A percentile compares a stretch with the other conserved stretches of the same genome.
These are phyloP conservation scores for Magallana nippona DNA, from an alignment of 2,888 invertebrate genomes.

Conservation along the genomic window DNA sequence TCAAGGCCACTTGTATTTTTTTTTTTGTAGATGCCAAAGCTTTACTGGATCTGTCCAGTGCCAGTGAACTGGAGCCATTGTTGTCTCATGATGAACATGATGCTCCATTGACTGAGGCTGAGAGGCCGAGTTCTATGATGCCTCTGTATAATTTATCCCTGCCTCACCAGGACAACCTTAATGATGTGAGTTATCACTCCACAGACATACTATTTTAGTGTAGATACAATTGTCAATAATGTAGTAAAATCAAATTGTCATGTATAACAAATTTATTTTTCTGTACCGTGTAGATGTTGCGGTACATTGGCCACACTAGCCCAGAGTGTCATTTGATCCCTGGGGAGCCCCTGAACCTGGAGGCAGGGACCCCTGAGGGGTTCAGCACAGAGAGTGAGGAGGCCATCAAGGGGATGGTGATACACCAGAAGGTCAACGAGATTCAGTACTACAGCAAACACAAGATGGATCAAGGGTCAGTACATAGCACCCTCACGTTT, in stretches of 20 bases:
- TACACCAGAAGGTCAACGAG: constrained; percentile 92
- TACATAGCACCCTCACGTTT: no score
- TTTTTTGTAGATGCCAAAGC: constrained; percentile 66
- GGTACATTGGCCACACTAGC: constrained; percentile 94
- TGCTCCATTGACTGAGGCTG: background rate
- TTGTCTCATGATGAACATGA: constrained; percentile 64
- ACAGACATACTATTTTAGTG: no score
- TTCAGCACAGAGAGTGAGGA: constrained; percentile 89
- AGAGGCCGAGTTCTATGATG: constrained; percentile 82
- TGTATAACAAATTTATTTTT: background rate
- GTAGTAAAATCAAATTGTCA: no score
- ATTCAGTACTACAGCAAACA: constrained; percentile 82
- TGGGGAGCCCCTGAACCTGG: constrained; percentile 88
- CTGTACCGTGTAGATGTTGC: constrained; percentile 86
- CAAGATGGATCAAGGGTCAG: constrained; percentile 72
- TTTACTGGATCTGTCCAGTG: constrained; percentile 63
- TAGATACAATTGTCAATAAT: no score
- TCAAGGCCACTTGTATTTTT: background rate
- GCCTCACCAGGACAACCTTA: constrained; percentile 93
- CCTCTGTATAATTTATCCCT: constrained; percentile 91
- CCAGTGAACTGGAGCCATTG: constrained; percentile 66
- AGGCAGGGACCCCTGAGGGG: constrained; percentile 83
- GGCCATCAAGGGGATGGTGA: constrained; percentile 90
- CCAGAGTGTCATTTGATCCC: constrained; percentile 89
- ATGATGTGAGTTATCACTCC: constrained; percentile 86